Percentiles rank a stretch among this genome's conserved stretches.
Evolutionary conservation across 1,140 invertebrate species (phyloP).

Genomic region (Calycopis cecrops): DNA sequence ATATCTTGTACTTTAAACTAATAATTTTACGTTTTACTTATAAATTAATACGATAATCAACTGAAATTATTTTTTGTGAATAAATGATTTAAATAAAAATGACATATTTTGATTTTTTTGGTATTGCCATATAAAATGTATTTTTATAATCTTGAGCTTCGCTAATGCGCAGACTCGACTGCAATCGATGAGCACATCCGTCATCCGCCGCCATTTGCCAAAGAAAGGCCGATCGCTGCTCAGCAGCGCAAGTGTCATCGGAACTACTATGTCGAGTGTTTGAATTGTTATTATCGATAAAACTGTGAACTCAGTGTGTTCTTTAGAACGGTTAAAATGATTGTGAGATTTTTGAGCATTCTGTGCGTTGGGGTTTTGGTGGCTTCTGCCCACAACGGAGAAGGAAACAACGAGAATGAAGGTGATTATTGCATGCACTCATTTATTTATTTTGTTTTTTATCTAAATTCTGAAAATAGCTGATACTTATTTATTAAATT

Average conservation of each 20-base stretch:
- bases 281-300: constrained; percentile 62
- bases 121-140: constrained; percentile 30
- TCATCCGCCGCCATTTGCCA: constrained; percentile 72
- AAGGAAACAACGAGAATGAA: constrained; percentile 71
- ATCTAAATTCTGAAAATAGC: constrained; percentile 2
- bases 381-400: constrained; percentile 55
- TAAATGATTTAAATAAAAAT: neutral
- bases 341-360: constrained; percentile 68
- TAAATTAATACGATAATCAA: too few relatives aligned
- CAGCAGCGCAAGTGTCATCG: constrained; percentile 62
- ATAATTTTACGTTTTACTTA: too few relatives aligned
- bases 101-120: too few relatives aligned
- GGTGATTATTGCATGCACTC: constrained; percentile 47
- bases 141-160: constrained; percentile 30
- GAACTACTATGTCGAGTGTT: constrained; percentile 66
- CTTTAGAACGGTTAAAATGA: constrained; percentile 64
- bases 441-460: constrained; percentile 39
- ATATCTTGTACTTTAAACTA: too few relatives aligned
- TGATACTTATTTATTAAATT: neutral
- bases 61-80: too few relatives aligned
- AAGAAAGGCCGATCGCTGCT: constrained; percentile 63
- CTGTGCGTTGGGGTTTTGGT: constrained; percentile 66
- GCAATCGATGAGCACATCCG: constrained; percentile 72
- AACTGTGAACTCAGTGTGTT: constrained; percentile 62
- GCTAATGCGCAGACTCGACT: constrained; percentile 47